Evolutionary conservation across 2,113 vertebrate genomes (phyloP).

Genomic region (Symphodus melops): DNA sequence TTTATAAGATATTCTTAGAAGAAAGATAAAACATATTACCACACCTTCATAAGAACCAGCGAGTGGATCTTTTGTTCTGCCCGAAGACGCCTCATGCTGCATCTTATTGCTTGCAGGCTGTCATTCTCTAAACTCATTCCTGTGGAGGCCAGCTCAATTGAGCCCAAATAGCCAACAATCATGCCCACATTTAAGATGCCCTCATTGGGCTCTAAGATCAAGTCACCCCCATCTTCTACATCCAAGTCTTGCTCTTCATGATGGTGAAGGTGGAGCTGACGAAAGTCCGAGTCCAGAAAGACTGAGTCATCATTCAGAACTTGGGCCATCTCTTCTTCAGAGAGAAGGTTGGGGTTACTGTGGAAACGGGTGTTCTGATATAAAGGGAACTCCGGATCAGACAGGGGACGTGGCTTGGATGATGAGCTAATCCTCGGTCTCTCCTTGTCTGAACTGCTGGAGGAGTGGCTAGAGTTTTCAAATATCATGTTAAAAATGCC

Average conservation of each 20-base stretch:
- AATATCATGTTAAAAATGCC: slow-evolving; percentile 98
- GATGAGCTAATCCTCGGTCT: slow-evolving; percentile 64
- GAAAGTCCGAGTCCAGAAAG: slow-evolving; percentile 81
- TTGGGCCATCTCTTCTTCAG: slow-evolving; percentile 87
- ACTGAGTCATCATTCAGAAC: slow-evolving; percentile 85
- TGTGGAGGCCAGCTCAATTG: slow-evolving; percentile 94
- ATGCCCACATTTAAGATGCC: slow-evolving; percentile 96
- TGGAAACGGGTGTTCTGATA: slow-evolving; percentile 72
- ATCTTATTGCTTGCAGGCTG: slow-evolving; percentile 96
- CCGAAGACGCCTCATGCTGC: slow-evolving; percentile 95
- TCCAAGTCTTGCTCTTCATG: slow-evolving; percentile 68
- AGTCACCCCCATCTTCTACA: slow-evolving; percentile 82
- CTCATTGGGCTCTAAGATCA: slow-evolving; percentile 81
- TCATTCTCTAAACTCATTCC: slow-evolving; percentile 91
- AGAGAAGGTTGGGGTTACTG: slow-evolving; percentile 82
- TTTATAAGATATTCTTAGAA: neutral
- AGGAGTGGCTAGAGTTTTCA: slow-evolving; percentile 88
- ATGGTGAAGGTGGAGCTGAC: slow-evolving; percentile 70
- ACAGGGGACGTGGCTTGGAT: slow-evolving; percentile 82
- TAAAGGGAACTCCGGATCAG: slow-evolving; percentile 82
- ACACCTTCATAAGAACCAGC: slow-evolving; percentile 90
- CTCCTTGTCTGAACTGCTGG: slow-evolving; percentile 85
- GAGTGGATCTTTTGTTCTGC: slow-evolving; percentile 97
- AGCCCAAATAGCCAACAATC: slow-evolving; percentile 97
- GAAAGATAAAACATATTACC: neutral